Evolutionary conservation across 2,888 invertebrate species (phyloP), one percentile per base, ranked within the genome.

Genomic region (Megastigmus dorsalis): DNA sequence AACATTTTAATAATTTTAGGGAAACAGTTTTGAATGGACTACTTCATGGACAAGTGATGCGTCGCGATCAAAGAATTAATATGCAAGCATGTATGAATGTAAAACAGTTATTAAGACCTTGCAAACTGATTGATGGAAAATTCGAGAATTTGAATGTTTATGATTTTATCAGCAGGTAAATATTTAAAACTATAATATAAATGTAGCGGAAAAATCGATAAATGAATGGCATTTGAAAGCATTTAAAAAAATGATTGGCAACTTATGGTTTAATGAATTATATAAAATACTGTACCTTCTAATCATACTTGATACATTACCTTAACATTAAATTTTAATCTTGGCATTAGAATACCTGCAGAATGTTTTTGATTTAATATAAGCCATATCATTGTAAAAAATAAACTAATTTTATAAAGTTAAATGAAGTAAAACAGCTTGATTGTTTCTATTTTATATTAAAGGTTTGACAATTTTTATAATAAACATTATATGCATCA

Each of bases 51-150:
- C 70, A 80, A 75, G 79, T 81, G 18, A 74, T 81, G 28, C 79
- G 84, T 9, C 84, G 79, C 20, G 84, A 87, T 77, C 81, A 84
- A 70, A 82, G 82, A 73, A 82, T 87, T 20, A 82, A 81, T 69
- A 80, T 81, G 74, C 77, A 82, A 75, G 45, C 79, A 36, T 71
- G 69, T 75, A 23, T 57, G n/a, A 45, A 38, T 36, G 67, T 55
- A 4, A 66, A 54, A 33, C 3, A 52, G 26, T 33, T 28, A 23
- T n/a, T 70, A 3, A 23, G 1, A 18, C n/a, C 26, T 50, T 62
- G 57, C 3, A 23, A 15, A 52, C 33, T 57, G 10, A 59, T 67
- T 26, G 26, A 55, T 55, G 50, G 9, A 28, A 38, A 54, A 7
- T 15, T 50, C 6, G 52, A 74, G 26, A 67, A 63, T 33, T 68